Evolutionary conservation across 1,140 invertebrate species (phyloP).

Genomic region (Pomacea maculata): DNA sequence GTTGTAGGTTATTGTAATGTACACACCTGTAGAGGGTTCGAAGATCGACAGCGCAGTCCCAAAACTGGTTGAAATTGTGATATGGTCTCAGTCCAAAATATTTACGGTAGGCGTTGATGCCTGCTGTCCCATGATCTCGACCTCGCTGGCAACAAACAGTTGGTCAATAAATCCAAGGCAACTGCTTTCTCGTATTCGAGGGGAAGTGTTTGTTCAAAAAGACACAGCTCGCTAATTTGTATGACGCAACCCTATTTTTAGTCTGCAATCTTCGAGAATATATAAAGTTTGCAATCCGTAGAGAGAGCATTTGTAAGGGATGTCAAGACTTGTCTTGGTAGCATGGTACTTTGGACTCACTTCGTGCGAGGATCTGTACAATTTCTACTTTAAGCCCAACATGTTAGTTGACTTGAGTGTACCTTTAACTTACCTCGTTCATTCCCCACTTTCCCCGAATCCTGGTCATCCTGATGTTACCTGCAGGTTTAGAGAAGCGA

Average conservation of each 20-base stretch:
- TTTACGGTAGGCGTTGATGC: slow-evolving; percentile 7
- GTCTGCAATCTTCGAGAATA: not conserved
- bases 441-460: no score
- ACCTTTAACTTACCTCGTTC: no score
- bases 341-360: no score
- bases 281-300: not conserved
- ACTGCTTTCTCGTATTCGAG: not conserved
- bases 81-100: slow-evolving; percentile 4
- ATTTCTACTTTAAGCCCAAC: no score
- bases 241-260: not conserved
- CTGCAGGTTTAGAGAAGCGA: slow-evolving; percentile 73
- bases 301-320: no score
- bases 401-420: no score
- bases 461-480: slow-evolving; percentile 73
- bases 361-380: no score
- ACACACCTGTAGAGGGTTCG: slow-evolving; percentile 10
- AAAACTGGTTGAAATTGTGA: not conserved
- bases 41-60: not conserved
- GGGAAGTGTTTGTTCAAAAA: not conserved
- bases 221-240: not conserved
- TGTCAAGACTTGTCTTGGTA: no score
- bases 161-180: not conserved
- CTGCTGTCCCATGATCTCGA: slow-evolving; percentile 23
- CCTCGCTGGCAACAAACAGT: slow-evolving; percentile 7
- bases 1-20: not conserved